phyloP scores from a whole-genome alignment of 1,140 invertebrate genomes.

The Acromyrmex heyeri region DNA sequence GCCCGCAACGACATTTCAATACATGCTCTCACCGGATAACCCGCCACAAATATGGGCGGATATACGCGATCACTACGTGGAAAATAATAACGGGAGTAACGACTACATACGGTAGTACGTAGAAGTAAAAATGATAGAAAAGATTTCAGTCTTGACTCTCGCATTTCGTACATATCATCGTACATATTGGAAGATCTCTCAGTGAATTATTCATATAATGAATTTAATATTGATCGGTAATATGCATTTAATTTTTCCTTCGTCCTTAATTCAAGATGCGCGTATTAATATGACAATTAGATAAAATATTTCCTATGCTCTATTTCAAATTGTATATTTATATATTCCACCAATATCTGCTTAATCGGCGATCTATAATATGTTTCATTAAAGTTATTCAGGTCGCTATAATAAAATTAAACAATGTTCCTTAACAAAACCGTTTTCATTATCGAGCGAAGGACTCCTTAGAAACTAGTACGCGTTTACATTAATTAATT shows the following conservation, averaged over 20 bases:
- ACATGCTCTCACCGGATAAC: slow-evolving; percentile 62
- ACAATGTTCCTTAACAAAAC: slow-evolving; percentile 69
- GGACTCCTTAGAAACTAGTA: slow-evolving; percentile 71
- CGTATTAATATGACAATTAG: neutral
- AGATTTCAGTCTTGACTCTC: slow-evolving; percentile 23
- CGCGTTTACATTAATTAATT: slow-evolving; percentile 76
- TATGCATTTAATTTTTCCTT: neutral
- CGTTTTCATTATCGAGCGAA: slow-evolving; percentile 80
- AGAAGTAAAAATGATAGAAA: slow-evolving; percentile 36
- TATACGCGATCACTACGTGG: slow-evolving; percentile 49
- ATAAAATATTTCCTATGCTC: neutral
- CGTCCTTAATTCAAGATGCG: neutral
- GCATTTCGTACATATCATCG: neutral
- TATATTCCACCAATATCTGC: neutral
- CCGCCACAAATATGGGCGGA: slow-evolving; percentile 69
- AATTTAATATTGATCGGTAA: neutral
- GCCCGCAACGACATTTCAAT: slow-evolving; percentile 82
- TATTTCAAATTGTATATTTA: neutral
- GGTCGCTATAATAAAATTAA: slow-evolving; percentile 30
- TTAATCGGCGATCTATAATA: neutral
- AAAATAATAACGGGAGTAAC: slow-evolving; percentile 51
- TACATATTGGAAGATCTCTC: neutral
- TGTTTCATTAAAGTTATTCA: slow-evolving; percentile 22
- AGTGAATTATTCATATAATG: neutral
- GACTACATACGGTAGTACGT: neutral